Conservation (phyloP, 1,140 invertebrate genomes). For the Zaprionus ornatus region DNA sequence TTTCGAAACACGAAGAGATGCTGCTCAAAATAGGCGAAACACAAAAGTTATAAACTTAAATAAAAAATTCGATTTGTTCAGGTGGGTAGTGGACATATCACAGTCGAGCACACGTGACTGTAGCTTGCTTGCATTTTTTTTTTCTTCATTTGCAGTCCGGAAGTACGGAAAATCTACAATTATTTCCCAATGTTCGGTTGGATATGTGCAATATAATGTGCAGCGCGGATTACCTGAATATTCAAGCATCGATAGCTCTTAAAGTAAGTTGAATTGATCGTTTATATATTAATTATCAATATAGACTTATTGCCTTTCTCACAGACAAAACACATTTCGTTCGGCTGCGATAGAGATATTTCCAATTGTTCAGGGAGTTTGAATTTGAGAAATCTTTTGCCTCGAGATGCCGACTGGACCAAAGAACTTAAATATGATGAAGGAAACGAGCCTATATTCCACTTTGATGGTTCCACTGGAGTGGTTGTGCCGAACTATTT, state of each 20-base stretch:
- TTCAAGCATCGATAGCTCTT: conserved; percentile 69
- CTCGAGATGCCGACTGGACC: conserved; percentile 93
- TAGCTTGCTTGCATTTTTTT: too few relatives aligned
- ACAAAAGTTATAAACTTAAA: too few relatives aligned
- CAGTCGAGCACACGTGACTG: too few relatives aligned
- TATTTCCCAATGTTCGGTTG: conserved; percentile 94
- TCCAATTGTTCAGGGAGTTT: conserved; percentile 84
- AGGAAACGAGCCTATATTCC: conserved; percentile 96
- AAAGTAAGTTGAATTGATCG: conserved; percentile 59
- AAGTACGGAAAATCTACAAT: conserved; percentile 83
- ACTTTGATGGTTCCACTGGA: conserved; percentile 96
- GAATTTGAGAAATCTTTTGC: conserved; percentile 91
- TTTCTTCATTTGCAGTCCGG: conserved; percentile 52
- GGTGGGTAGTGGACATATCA: too few relatives aligned
- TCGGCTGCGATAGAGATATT: conserved; percentile 82
- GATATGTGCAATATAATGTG: conserved; percentile 95
- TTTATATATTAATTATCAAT: neutral
- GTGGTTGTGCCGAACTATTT: conserved; percentile 92
- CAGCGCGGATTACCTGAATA: conserved; percentile 84
- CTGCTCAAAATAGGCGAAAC: too few relatives aligned
- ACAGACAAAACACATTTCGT: conserved; percentile 83
- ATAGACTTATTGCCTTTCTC: neutral
- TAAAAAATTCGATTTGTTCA: too few relatives aligned
- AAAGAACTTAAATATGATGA: conserved; percentile 94
- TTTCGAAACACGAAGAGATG: too few relatives aligned